Evolutionary conservation across 2,888 invertebrate species (phyloP).

Genomic region (Spisula solida): DNA sequence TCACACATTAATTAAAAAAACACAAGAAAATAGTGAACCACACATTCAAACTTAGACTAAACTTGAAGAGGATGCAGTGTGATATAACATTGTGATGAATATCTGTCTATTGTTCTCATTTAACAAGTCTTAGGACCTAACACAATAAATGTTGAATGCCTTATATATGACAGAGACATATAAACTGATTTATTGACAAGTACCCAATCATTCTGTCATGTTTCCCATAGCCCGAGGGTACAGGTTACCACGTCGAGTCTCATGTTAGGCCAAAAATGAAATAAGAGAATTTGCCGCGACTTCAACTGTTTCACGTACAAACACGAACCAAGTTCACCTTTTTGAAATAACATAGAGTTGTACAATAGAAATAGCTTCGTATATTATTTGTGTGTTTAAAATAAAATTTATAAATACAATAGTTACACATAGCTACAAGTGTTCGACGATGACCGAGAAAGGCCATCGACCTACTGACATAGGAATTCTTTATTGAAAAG

Average conservation of each 20-base stretch:
- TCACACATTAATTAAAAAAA: no score
- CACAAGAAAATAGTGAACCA: no score
- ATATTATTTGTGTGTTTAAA: neutral
- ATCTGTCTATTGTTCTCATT: no score
- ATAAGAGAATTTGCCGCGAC: conserved; percentile 45
- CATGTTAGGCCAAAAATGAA: neutral
- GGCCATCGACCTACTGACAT: conserved; percentile 55
- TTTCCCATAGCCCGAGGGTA: conserved; percentile 33
- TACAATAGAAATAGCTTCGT: neutral
- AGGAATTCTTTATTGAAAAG: conserved; percentile 46
- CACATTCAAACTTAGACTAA: no score
- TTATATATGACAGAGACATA: neutral
- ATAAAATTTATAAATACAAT: neutral
- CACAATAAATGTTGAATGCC: neutral
- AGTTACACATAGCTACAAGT: conserved; percentile 44
- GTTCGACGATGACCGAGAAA: conserved; percentile 41
- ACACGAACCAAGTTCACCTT: conserved; percentile 25
- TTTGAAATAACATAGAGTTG: neutral
- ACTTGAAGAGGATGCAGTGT: no score
- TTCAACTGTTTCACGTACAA: conserved; percentile 41
- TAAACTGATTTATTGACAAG: conserved; percentile 30
- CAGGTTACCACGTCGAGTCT: conserved; percentile 24
- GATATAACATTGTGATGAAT: no score
- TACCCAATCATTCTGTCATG: conserved; percentile 39
- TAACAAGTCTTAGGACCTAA: no score